Conservation (phyloP, 2,113 vertebrate genomes). For the Macquaria australasica region DNA sequence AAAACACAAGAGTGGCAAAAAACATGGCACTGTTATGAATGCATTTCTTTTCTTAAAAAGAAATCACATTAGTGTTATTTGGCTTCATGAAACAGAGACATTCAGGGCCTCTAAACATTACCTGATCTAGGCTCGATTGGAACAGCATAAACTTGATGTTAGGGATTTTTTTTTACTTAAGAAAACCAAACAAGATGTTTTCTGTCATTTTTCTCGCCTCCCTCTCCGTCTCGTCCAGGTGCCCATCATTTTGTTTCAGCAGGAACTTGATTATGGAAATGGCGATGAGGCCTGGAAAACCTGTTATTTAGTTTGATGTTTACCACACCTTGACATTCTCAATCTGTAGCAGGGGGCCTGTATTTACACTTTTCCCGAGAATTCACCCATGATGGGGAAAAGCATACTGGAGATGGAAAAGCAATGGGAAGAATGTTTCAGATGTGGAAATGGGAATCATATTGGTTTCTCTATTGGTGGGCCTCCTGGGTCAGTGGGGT, state of each 20-base stretch:
- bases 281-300: slow-evolving; percentile 78
- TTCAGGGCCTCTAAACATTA: slow-evolving; percentile 42
- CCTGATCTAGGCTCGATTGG: slow-evolving; percentile 2
- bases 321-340: slow-evolving; percentile 81
- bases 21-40: slow-evolving; percentile 37
- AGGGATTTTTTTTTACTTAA: slow-evolving; percentile 27
- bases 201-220: neutral
- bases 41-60: slow-evolving; percentile 28
- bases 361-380: slow-evolving; percentile 81
- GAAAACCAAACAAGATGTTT: slow-evolving; percentile 32
- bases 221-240: slow-evolving; percentile 32
- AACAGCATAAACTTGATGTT: slow-evolving; percentile 4
- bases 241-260: slow-evolving; percentile 84
- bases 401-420: slow-evolving; percentile 61
- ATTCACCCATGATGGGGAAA: slow-evolving; percentile 81
- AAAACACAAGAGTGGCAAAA: slow-evolving; percentile 44
- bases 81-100: slow-evolving; percentile 27
- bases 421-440: slow-evolving; percentile 69
- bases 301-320: slow-evolving; percentile 87
- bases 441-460: slow-evolving; percentile 78
- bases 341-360: slow-evolving; percentile 80
- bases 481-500: slow-evolving; percentile 77
- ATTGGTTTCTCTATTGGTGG: slow-evolving; percentile 84
- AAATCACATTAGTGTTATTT: slow-evolving; percentile 43
- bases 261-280: slow-evolving; percentile 85